Evolutionary conservation across 1,140 invertebrate species (phyloP).

Genomic region (Drosophila mayri): DNA sequence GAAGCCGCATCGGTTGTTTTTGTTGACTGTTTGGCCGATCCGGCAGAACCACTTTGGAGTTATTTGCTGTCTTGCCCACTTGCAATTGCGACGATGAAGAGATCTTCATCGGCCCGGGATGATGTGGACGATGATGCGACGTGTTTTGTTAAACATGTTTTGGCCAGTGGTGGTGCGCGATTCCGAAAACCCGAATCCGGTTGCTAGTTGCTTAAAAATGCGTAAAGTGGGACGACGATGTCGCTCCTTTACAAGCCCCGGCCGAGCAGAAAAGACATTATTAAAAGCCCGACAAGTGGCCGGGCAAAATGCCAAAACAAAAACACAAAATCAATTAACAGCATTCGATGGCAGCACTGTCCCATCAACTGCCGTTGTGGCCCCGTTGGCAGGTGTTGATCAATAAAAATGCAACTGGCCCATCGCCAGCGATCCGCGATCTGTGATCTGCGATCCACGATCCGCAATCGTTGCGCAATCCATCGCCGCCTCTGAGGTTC

Average conservation of each 20-base stretch:
- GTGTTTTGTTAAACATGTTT: slow-evolving; percentile 76
- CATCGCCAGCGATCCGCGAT: slow-evolving; percentile 23
- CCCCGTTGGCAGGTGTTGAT: slow-evolving; percentile 79
- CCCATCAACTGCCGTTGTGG: slow-evolving; percentile 33
- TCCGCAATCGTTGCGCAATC: slow-evolving; percentile 49
- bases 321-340: slow-evolving; percentile 79
- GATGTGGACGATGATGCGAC: slow-evolving; percentile 63
- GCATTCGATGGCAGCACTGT: slow-evolving; percentile 41
- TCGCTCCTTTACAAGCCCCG: slow-evolving; percentile 68
- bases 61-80: slow-evolving; percentile 44
- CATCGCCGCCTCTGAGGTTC: slow-evolving; percentile 37
- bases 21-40: slow-evolving; percentile 36
- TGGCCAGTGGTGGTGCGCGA: slow-evolving; percentile 17
- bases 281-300: slow-evolving; percentile 70
- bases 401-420: slow-evolving; percentile 74
- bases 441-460: slow-evolving; percentile 5
- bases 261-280: slow-evolving; percentile 55
- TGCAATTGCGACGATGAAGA: slow-evolving; percentile 65
- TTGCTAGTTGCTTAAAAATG: slow-evolving; percentile 77
- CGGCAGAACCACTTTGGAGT: slow-evolving; percentile 70
- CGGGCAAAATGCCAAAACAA: slow-evolving; percentile 80
- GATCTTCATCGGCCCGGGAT: slow-evolving; percentile 43
- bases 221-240: slow-evolving; percentile 82
- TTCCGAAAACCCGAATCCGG: slow-evolving; percentile 64
- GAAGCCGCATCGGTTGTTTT: slow-evolving; percentile 27